phyloP scores from a whole-genome alignment of 2,113 vertebrate genomes.

The Lepisosteus osseus region DNA sequence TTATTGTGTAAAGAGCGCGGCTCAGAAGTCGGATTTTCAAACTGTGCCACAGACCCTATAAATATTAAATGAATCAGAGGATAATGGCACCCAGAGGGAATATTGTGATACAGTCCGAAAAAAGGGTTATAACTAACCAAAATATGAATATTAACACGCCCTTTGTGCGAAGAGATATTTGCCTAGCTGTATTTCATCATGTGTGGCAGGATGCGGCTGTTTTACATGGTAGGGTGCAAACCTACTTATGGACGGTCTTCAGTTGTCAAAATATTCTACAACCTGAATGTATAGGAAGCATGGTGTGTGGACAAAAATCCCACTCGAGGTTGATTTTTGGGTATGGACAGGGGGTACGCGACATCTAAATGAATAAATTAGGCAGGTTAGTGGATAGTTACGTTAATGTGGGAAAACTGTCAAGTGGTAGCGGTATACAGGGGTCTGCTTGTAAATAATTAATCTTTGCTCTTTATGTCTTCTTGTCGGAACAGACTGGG shows the following conservation, averaged over 20 bases:
- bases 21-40: constrained; percentile 25
- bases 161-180: background rate
- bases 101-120: constrained; percentile 37
- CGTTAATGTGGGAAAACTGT: constrained; percentile 71
- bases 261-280: background rate
- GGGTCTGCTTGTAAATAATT: constrained; percentile 74
- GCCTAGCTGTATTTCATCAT: constrained; percentile 16
- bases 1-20: constrained; percentile 48
- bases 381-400: constrained; percentile 69
- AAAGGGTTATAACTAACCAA: constrained; percentile 23
- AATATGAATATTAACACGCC: constrained; percentile 8
- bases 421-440: constrained; percentile 67
- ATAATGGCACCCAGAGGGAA: constrained; percentile 46
- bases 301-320: too few relatives aligned
- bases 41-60: constrained; percentile 41
- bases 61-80: constrained; percentile 56
- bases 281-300: background rate
- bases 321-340: background rate
- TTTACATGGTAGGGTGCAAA: background rate
- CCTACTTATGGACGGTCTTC: background rate
- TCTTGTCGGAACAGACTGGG: constrained; percentile 70
- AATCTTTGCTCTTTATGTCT: constrained; percentile 78
- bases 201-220: background rate
- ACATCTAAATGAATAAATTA: constrained; percentile 47
- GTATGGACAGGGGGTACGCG: constrained; percentile 14